Evolutionary conservation across 2,888 invertebrate species (phyloP), one percentile per base, ranked within the genome.

Genomic region (Callyntrura sp.): DNA sequence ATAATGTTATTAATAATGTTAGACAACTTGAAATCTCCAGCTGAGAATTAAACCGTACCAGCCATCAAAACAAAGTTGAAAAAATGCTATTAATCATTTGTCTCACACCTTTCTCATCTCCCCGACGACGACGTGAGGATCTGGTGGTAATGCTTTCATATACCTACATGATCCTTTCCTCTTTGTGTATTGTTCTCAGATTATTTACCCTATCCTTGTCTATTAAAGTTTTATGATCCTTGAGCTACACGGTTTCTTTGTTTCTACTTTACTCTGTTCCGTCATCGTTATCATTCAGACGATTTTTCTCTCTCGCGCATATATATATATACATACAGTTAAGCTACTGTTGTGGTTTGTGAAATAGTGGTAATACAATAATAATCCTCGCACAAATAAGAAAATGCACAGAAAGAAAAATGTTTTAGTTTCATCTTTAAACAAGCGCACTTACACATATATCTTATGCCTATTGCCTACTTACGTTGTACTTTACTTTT

Each of bases 1-100:
- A 68, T 68, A 68, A 68, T 43, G 43, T 89, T 78, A 65, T 89
- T 83, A 83, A 86, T 83, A 87, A 88, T 88, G 87, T 82, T 65
- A 78, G 35, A 87, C 83, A 83, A 90, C 83, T 86, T 86, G 82
- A 81, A 81, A 85, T 88, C 90, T 88, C 90, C 90, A 90, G 90
- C 90, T 90, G 90, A 65, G 90, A 88, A 62, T 88, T 88, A 88
- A 88, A 88, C 88, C 88, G 51, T 51, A 78, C 76, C 65, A 73
- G 88, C 85, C 82, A 90, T 85, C 88, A 88, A 85, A 88, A 90
- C 85, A 81, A 82, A 88, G 85, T 79, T 88, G 90, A 88, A 88
- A 90, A 90, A 90, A 84, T 85, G 85, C 88, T 88, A 90, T 90
- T 90, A 90, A 90, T 90, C 90, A 90, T 85, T 90, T 90, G 90